These are phyloP conservation scores for Archilochus colubris DNA, from an alignment of 2,113 vertebrate species.

Conservation along the genomic window DNA sequence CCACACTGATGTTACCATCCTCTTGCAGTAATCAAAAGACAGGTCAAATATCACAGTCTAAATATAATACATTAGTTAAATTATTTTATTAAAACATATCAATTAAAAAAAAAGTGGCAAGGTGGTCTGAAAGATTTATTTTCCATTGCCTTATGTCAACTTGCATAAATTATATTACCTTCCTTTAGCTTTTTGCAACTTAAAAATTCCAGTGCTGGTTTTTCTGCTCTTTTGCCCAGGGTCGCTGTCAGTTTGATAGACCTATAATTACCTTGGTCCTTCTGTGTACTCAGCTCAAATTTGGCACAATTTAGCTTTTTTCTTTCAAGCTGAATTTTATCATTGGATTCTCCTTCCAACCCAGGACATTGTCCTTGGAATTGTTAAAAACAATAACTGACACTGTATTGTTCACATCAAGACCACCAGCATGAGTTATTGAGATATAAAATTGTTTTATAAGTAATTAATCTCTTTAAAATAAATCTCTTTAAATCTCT, in stretches of 20 bases:
- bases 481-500: no score
- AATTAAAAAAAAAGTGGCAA: background rate
- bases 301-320: slow-evolving; percentile 11
- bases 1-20: background rate
- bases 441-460: background rate
- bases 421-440: background rate
- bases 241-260: background rate
- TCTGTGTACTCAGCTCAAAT: slow-evolving; percentile 2
- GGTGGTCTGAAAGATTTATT: background rate
- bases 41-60: background rate
- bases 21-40: background rate
- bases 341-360: slow-evolving; percentile 39
- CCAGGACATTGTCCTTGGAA: slow-evolving; percentile 26
- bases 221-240: slow-evolving; percentile 25
- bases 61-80: background rate
- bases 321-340: slow-evolving; percentile 17
- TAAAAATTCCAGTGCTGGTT: background rate
- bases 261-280: slow-evolving; percentile 21
- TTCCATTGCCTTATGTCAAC: background rate
- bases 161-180: background rate
- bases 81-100: background rate
- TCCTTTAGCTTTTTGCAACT: background rate
- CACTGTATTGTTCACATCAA: background rate
- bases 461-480: background rate
- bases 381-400: background rate